Percentiles rank a stretch among this genome's conserved stretches.
Evolutionary conservation across 2,797 vertebrate species (phyloP).

Genomic region (Neostethus bicornis): DNA sequence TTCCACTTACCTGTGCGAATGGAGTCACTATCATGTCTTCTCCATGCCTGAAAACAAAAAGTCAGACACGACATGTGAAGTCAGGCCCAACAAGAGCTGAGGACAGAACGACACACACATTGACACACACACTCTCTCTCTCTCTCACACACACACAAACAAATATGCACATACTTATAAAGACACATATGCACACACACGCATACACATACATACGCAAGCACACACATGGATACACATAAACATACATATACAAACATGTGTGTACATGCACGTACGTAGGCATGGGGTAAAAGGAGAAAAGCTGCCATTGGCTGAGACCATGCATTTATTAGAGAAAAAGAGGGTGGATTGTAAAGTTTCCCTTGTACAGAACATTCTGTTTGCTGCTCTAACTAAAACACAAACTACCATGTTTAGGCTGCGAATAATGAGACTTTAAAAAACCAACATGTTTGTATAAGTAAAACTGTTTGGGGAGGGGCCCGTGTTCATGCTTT

Average conservation of each 20-base stretch:
- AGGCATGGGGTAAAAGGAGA: too few species aligned
- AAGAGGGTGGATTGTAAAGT: conserved; percentile 21
- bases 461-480: conserved; percentile 16
- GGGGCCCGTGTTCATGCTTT: conserved; percentile 47
- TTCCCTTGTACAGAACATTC: conserved; percentile 23
- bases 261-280: too few species aligned
- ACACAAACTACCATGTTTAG: not conserved
- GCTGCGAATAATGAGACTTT: too few species aligned
- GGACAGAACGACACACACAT: conserved; percentile 7
- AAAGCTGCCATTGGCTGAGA: conserved; percentile 7
- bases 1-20: conserved; percentile 89
- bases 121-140: too few species aligned
- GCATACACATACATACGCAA: too few species aligned
- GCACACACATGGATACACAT: too few species aligned
- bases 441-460: conserved; percentile 32
- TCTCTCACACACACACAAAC: too few species aligned
- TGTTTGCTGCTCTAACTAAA: not conserved
- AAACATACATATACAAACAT: too few species aligned
- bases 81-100: not conserved
- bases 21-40: conserved; percentile 98
- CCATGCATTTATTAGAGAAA: conserved; percentile 9
- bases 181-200: too few species aligned
- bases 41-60: conserved; percentile 82
- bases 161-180: too few species aligned
- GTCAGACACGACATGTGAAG: conserved; percentile 23